phyloP scores from a whole-genome alignment of 1,140 invertebrate species.

The Hetaerina americana region DNA sequence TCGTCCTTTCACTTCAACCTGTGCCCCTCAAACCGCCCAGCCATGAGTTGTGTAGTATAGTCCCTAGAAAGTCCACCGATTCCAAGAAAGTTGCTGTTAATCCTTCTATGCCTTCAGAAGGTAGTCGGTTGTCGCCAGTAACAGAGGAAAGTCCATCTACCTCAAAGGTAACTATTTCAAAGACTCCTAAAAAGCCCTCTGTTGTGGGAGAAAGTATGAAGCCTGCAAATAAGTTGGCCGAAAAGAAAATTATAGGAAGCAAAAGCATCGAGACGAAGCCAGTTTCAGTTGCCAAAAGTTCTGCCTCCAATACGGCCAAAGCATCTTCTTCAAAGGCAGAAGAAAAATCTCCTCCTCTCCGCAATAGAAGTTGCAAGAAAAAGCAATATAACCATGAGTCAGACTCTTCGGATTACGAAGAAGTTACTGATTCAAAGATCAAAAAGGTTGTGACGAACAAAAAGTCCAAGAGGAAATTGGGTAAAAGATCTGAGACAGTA shows the following conservation, averaged over 20 bases:
- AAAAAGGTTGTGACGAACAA: constrained; percentile 10
- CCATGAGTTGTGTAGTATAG: constrained; percentile 25
- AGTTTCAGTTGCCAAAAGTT: no score
- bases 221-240: no score
- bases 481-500: not conserved
- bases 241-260: no score
- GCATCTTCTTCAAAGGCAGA: no score
- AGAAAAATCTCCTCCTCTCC: no score
- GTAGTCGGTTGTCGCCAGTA: no score
- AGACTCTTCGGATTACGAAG: constrained; percentile 19
- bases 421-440: constrained; percentile 10
- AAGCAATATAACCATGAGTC: constrained; percentile 19
- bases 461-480: not conserved
- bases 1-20: constrained; percentile 53
- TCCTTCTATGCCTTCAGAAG: not conserved
- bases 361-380: constrained; percentile 22
- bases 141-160: not conserved
- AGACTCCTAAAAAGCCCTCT: no score
- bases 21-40: constrained; percentile 44
- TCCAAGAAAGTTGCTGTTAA: not conserved
- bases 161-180: not conserved
- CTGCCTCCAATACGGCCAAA: no score
- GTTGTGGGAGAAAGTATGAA: no score
- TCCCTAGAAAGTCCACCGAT: not conserved
- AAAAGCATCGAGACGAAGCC: no score